A percentile compares a stretch with the other conserved stretches of the same genome.
Evolutionary conservation across 2,113 vertebrate species (phyloP).

Genomic region (Laticauda colubrina): DNA sequence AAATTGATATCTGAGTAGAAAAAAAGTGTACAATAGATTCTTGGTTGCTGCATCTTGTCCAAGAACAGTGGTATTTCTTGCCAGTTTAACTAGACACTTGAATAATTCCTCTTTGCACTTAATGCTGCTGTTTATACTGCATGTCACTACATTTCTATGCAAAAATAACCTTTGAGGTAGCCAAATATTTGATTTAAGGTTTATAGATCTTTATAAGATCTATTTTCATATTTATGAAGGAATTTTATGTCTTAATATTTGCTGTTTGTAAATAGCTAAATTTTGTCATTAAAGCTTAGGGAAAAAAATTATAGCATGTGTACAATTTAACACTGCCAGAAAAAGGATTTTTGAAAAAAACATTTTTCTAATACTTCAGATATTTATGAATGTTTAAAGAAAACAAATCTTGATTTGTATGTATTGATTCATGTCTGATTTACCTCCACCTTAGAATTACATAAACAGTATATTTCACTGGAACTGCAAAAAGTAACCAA

Average conservation of each 20-base stretch:
- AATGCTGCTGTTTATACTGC: constrained; percentile 72
- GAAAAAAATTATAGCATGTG: constrained; percentile 59
- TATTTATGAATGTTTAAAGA: constrained; percentile 72
- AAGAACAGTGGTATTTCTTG: constrained; percentile 69
- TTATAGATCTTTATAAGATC: constrained; percentile 78
- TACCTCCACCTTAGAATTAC: constrained; percentile 47
- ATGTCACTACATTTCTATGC: constrained; percentile 93
- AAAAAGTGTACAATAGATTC: constrained; percentile 41
- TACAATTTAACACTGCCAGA: constrained; percentile 72
- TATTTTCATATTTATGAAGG: constrained; percentile 94
- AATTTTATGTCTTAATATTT: constrained; percentile 86
- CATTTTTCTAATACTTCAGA: constrained; percentile 66
- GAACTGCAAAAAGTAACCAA: constrained; percentile 80
- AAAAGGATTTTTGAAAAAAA: constrained; percentile 61
- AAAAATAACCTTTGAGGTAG: constrained; percentile 73
- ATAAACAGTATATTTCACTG: constrained; percentile 67
- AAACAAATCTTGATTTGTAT: constrained; percentile 63
- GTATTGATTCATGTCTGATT: constrained; percentile 58
- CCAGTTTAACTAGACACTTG: constrained; percentile 79
- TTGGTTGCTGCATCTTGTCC: constrained; percentile 38
- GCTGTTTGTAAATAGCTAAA: constrained; percentile 77
- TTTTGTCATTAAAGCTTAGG: constrained; percentile 78
- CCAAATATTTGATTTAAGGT: constrained; percentile 74
- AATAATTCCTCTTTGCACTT: constrained; percentile 83
- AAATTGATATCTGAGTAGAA: constrained; percentile 48